A percentile compares a stretch with the other conserved stretches of the same genome.
phyloP scores from a whole-genome alignment of 2,888 invertebrate species.

The Aphodius sticticus region DNA sequence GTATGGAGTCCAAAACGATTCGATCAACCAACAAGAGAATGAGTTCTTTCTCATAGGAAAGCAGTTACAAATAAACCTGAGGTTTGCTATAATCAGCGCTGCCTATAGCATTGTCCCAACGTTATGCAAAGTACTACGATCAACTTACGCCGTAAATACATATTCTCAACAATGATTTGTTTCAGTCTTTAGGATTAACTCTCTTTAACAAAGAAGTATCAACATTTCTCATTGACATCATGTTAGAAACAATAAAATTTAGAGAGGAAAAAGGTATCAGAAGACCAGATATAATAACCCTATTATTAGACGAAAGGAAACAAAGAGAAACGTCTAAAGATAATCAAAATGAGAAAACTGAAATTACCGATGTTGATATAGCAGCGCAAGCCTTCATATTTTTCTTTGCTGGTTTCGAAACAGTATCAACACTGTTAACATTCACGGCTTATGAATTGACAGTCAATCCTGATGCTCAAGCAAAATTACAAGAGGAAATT shows the following conservation, averaged over 20 bases:
- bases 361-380: constrained; percentile 61
- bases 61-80: background rate
- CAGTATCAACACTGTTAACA: constrained; percentile 59
- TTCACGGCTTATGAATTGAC: constrained; percentile 67
- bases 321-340: constrained; percentile 37
- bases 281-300: constrained; percentile 59
- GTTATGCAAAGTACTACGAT: background rate
- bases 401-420: constrained; percentile 63
- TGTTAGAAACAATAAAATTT: constrained; percentile 35
- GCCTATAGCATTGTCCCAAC: background rate
- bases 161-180: background rate
- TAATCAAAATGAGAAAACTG: constrained; percentile 31
- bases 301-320: constrained; percentile 63
- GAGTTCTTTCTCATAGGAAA: constrained; percentile 5
- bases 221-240: constrained; percentile 38
- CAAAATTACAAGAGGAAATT: constrained; percentile 62
- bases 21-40: constrained; percentile 4
- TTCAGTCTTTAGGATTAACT: background rate
- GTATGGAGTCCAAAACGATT: constrained; percentile 11
- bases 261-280: constrained; percentile 38
- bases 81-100: background rate
- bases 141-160: background rate
- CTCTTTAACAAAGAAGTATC: constrained; percentile 32
- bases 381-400: constrained; percentile 65
- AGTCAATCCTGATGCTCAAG: constrained; percentile 66